Base-by-base conservation (phyloP, 2,888 invertebrate genomes). In the Sturmia bella region DNA sequence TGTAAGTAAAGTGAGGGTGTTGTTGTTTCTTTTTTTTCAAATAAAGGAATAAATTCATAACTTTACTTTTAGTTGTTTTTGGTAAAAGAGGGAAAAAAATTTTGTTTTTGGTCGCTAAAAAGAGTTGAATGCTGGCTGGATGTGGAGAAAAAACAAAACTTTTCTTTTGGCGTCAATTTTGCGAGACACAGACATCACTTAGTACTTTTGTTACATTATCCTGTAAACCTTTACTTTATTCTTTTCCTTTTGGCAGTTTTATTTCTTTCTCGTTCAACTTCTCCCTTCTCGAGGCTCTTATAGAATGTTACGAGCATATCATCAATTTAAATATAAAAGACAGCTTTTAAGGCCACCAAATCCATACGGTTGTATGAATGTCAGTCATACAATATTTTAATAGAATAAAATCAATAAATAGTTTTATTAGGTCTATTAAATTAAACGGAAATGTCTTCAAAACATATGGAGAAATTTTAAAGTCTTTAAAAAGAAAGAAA, bases 151-250 rank as follows among this genome's bases (percentile, higher is more conserved):
- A 68, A 87, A 88, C 86, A 85, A 64, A 64, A 50, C 9, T 50
- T 87, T 88, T 88, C 85, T 87, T 87, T 59, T 88, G 88, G 88
- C 88, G 89, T 88, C 88, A 86, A 75, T 83, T 82, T 82, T 75
- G 70, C 82, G 78, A 82, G 82, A 82, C 82, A 70, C 70, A 82
- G 82, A 78, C 78, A 82, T 82, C 82, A 82, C 78, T 82, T 78
- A 78, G 78, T 82, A 78, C 78, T 82, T 82, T 70, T 64, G 59
- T 66, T 59, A 82, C 78, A 82, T 82, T 82, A 82, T 82, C 78
- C 78, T 78, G 82, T 56, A 82, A 82, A 82, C 78, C 82, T 78
- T 82, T 82, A 82, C 69, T 63, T 69, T 77, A 77, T 39, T 68
- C 21, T 45, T 57, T 61, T 61, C 61, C 68, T 76, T 72, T 76